phyloP scores from a whole-genome alignment of 1,140 invertebrate species.

The Leptinotarsa defecta region DNA sequence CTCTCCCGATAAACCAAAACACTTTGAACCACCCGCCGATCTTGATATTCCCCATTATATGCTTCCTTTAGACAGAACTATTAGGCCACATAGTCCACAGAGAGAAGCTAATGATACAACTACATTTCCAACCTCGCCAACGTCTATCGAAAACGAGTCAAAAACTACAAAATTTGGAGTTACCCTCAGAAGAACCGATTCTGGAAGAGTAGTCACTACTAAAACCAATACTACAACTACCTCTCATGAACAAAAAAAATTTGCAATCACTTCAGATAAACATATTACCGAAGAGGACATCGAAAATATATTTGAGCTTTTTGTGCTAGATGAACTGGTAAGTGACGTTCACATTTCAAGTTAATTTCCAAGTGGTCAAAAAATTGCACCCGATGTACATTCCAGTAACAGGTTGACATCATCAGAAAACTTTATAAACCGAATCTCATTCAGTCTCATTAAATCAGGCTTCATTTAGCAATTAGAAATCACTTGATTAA shows the following conservation, averaged over 20 bases:
- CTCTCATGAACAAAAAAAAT: slow-evolving; percentile 29
- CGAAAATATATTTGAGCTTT: slow-evolving; percentile 72
- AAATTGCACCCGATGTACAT: too few relatives aligned
- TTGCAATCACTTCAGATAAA: slow-evolving; percentile 26
- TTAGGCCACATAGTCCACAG: background rate
- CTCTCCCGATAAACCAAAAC: slow-evolving; percentile 34
- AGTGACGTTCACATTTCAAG: slow-evolving; percentile 35
- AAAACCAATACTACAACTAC: slow-evolving; percentile 1
- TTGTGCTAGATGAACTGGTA: slow-evolving; percentile 71
- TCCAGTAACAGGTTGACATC: too few relatives aligned
- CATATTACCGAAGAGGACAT: slow-evolving; percentile 60
- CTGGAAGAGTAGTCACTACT: background rate
- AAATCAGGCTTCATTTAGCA: too few relatives aligned
- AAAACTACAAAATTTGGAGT: background rate
- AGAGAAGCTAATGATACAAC: background rate
- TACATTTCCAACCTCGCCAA: background rate
- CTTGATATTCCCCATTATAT: slow-evolving; percentile 52
- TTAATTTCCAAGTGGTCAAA: too few relatives aligned
- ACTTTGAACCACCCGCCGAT: slow-evolving; percentile 33
- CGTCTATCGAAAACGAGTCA: background rate
- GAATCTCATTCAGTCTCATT: too few relatives aligned
- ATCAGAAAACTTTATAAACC: too few relatives aligned
- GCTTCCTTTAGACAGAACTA: slow-evolving; percentile 49
- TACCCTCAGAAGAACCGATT: background rate
- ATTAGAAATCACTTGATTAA: too few relatives aligned